These are phyloP conservation scores for Romanogobio albipinnatus DNA, from an alignment of 2,113 vertebrate species.

Conservation along the genomic window DNA sequence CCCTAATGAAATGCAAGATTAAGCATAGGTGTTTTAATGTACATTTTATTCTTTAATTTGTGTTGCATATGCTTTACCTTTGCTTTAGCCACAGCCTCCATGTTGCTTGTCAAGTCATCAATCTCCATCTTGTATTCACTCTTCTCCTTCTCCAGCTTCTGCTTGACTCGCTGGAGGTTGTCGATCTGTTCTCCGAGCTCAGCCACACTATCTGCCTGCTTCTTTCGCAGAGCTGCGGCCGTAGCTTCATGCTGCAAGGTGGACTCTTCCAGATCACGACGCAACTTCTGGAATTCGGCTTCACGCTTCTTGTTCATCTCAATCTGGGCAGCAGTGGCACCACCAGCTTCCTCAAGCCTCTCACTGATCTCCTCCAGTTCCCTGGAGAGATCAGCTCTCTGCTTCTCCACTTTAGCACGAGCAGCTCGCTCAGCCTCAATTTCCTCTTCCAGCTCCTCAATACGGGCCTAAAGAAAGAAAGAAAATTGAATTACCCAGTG, in stretches of 20 bases:
- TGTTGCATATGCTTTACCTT: background rate
- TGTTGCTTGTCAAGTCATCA: conserved; percentile 34
- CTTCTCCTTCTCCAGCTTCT: conserved; percentile 56
- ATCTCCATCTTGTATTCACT: conserved; percentile 57
- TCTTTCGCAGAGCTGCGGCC: conserved; percentile 64
- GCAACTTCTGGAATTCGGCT: conserved; percentile 84
- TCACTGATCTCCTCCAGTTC: conserved; percentile 91
- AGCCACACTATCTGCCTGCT: conserved; percentile 52
- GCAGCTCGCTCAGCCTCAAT: conserved; percentile 76
- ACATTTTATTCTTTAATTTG: no score
- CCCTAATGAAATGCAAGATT: no score
- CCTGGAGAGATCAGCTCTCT: conserved; percentile 82
- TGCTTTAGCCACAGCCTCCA: conserved; percentile 8
- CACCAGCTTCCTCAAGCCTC: conserved; percentile 76
- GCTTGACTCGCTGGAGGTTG: conserved; percentile 56
- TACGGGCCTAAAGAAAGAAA: conserved; percentile 63
- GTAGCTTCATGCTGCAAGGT: conserved; percentile 91
- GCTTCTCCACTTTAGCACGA: conserved; percentile 84
- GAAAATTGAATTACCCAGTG: background rate
- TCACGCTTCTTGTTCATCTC: conserved; percentile 78
- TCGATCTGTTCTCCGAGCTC: conserved; percentile 56
- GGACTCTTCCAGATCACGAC: conserved; percentile 87
- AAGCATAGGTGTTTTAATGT: no score
- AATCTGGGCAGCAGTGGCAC: conserved; percentile 74
- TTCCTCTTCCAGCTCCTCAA: conserved; percentile 76